Conservation (phyloP, 2,888 invertebrate genomes). For the Onchidella celtica region DNA sequence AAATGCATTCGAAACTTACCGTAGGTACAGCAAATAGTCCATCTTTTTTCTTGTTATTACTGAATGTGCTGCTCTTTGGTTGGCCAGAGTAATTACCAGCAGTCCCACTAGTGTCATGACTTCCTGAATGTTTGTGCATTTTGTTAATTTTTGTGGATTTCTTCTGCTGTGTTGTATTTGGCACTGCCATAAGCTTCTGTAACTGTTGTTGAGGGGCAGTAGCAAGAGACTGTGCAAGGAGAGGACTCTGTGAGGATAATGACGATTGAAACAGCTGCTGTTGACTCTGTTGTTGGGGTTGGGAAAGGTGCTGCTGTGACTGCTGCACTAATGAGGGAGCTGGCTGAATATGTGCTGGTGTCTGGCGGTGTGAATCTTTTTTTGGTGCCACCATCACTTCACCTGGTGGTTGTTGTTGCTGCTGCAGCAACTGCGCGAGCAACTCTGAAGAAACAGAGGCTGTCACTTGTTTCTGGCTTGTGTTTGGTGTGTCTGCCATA, state of each 20-base stretch:
- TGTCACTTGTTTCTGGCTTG: background rate
- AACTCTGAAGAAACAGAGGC: conserved; percentile 16
- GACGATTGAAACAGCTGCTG: conserved; percentile 50
- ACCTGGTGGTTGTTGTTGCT: conserved; percentile 48
- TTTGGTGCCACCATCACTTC: conserved; percentile 20
- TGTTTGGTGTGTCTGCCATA: background rate
- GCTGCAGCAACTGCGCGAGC: conserved; percentile 44
- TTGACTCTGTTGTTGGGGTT: conserved; percentile 50
- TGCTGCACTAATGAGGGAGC: conserved; percentile 32
- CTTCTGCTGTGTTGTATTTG: background rate
- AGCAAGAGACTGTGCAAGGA: conserved; percentile 36
- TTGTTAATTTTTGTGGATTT: conserved; percentile 32
- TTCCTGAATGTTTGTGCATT: conserved; percentile 13
- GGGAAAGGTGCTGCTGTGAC: conserved; percentile 51
- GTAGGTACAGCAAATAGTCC: conserved; percentile 45
- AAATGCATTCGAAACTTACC: no score
- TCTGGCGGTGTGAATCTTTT: conserved; percentile 15
- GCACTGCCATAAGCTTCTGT: background rate
- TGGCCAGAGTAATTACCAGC: conserved; percentile 7
- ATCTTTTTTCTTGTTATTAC: conserved; percentile 42
- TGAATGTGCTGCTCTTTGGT: background rate
- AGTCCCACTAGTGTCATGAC: conserved; percentile 17
- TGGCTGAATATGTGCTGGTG: conserved; percentile 19
- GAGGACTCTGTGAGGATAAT: conserved; percentile 17
- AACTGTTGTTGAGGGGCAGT: background rate